Evolutionary conservation across 2,888 invertebrate genomes (phyloP), one percentile per base, ranked within the genome.

Genomic region (Cheilosia grossa): DNA sequence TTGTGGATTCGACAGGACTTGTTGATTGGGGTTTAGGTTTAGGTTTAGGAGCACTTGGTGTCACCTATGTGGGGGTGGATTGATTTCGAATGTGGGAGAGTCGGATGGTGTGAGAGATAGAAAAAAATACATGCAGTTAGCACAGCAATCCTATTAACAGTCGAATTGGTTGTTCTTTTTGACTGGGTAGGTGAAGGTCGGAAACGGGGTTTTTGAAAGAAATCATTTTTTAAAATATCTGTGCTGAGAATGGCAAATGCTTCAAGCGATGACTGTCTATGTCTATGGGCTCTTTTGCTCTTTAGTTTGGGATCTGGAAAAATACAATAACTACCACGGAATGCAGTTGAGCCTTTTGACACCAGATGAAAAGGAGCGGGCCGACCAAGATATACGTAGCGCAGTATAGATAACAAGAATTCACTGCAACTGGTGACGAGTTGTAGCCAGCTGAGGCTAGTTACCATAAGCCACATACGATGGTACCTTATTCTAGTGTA

Each of bases 51-150:
- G 66, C 21, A 54, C 13, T 58, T 19, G 54, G 27, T 56, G 74
- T 80, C 19, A 70, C 70, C 69, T 87, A 44, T 69, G 21, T 58
- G 59, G 13, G 27, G 27, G 10, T 40, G 53, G 61, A 21, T 64
- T 44, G 6, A 21, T 49, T 30, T n/a, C n/a, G 63, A 15, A 24
- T 3, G 24, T 19, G 54, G 42, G 19, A 51, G 53, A 19, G 64
- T 79, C 67, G 74, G 75, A n/a, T 70, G 54, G 78, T 87, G 78
- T 83, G 87, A 87, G 88, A 89, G 87, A 89, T 85, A 80, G 89
- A 89, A 88, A 88, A 89, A 87, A 73, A 86, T 77, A 88, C 91
- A 91, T 91, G 91, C 91, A 86, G 89, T 89, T 89, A 89, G 88
- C 87, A 88, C 89, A 88, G 87, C 67, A 67, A 51, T 72, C 49